Base-by-base conservation (phyloP, 2,797 vertebrate species). In the Buceros bicornis region DNA sequence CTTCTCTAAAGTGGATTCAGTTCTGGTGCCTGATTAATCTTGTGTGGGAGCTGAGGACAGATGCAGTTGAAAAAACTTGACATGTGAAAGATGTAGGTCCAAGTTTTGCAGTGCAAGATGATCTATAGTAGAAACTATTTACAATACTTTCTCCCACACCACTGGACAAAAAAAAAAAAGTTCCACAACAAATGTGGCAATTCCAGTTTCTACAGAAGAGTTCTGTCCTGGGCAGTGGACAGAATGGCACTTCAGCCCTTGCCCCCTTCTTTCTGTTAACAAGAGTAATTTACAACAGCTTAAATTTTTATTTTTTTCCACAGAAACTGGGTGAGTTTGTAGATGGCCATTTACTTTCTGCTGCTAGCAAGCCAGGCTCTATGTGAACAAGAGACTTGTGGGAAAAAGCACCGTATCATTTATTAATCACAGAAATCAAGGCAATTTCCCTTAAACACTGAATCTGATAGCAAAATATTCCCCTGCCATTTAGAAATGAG, bases 71-170 rank as follows among this genome's bases (percentile, higher is more conserved):
- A 91, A 70, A 87, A 85, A 57, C n/a, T 3, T 64, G n/a, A 65
- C 42, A 58, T 76, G 22, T 78, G 47, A 82, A 79, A 82, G 62
- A 82, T 25, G 31, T 21, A 69, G 60, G 43, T 72, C 78, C 87
- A 93, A 82, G 37, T 58, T 89, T 80, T 92, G 35, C 64, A 87
- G 43, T 54, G 43, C 56, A 74, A 87, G 78, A 78, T 58, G 43
- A 82, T 79, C 74, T 90, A 19, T 9, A 77, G 58, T 16, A 89
- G 67, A 87, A 96, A 93, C 54, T 89, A 72, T 82, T 93, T 83
- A 94, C 91, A 95, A 74, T 80, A 45, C 67, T 76, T 71, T 37
- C 67, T 91, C 67, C 90, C 53, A 81, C 66, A 72, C 67, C 80
- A 81, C 70, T 82, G 40, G 47, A 80, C 31, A 28, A n/a, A 81